These are phyloP conservation scores for Siniperca undulata DNA, from an alignment of 2,797 vertebrate genomes.

Conservation along the genomic window DNA sequence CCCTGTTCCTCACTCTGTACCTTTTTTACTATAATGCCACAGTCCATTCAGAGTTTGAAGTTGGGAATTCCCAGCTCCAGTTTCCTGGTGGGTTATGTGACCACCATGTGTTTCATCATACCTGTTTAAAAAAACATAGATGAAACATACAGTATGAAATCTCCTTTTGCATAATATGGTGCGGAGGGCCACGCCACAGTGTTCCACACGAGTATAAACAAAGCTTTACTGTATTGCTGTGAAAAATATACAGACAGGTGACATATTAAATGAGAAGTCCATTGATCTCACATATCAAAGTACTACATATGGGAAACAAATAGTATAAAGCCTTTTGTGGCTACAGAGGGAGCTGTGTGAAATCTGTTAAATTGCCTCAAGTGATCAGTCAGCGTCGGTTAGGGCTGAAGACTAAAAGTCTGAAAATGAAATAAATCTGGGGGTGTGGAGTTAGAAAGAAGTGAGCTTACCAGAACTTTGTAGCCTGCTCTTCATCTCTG, in stretches of 20 bases:
- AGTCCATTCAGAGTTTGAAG: constrained; percentile 1
- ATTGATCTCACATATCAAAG: neutral
- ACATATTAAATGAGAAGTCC: neutral
- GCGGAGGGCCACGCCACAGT: no score
- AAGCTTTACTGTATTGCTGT: no score
- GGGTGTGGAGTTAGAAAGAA: no score
- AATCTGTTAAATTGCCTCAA: no score
- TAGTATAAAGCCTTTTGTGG: neutral
- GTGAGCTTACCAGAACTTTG: no score
- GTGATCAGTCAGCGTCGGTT: no score
- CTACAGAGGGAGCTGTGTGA: neutral
- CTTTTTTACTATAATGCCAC: constrained; percentile 7
- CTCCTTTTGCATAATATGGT: neutral
- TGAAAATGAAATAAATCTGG: no score
- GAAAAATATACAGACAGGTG: neutral
- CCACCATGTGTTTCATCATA: neutral
- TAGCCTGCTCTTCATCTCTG: no score
- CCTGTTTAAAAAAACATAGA: neutral
- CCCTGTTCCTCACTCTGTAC: neutral
- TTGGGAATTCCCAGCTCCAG: neutral
- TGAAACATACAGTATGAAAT: neutral
- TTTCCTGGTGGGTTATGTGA: neutral
- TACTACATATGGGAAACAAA: neutral
- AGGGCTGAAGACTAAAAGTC: no score
- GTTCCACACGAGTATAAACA: no score